Evolutionary conservation across 2,888 invertebrate genomes (phyloP).

Genomic region (Aricia artaxerxes): DNA sequence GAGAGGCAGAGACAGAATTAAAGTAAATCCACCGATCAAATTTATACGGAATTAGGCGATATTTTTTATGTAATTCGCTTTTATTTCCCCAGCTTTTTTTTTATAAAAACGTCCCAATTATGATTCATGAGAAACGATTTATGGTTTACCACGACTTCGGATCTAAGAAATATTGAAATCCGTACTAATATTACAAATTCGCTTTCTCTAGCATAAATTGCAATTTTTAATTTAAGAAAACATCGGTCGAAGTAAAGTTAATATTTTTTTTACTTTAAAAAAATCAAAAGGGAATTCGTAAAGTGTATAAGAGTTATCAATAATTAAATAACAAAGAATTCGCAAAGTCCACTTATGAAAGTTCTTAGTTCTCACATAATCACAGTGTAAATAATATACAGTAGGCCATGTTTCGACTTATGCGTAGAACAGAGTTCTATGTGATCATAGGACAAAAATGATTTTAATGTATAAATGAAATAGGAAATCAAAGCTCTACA

Average conservation of each 20-base stretch:
- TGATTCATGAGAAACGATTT: neutral
- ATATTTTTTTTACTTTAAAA: neutral
- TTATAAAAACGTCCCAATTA: neutral
- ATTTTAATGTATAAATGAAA: too few relatives aligned
- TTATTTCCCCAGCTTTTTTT: neutral
- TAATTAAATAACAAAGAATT: neutral
- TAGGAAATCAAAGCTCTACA: too few relatives aligned
- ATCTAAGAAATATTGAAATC: neutral
- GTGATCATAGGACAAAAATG: too few relatives aligned
- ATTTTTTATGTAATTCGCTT: conserved; percentile 9
- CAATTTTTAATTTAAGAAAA: too few relatives aligned
- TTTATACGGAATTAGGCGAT: conserved; percentile 13
- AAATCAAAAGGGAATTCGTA: neutral
- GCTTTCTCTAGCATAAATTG: too few relatives aligned
- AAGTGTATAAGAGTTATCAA: neutral
- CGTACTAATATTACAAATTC: neutral
- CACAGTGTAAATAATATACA: neutral
- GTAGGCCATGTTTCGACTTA: neutral
- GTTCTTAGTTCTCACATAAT: neutral
- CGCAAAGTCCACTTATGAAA: neutral
- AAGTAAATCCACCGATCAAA: conserved; percentile 18
- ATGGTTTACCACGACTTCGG: neutral
- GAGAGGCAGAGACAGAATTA: neutral
- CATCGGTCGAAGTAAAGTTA: neutral
- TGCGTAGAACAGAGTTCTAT: too few relatives aligned